Evolutionary conservation across 2,113 vertebrate species (phyloP).

Genomic region (Panthera leo): DNA sequence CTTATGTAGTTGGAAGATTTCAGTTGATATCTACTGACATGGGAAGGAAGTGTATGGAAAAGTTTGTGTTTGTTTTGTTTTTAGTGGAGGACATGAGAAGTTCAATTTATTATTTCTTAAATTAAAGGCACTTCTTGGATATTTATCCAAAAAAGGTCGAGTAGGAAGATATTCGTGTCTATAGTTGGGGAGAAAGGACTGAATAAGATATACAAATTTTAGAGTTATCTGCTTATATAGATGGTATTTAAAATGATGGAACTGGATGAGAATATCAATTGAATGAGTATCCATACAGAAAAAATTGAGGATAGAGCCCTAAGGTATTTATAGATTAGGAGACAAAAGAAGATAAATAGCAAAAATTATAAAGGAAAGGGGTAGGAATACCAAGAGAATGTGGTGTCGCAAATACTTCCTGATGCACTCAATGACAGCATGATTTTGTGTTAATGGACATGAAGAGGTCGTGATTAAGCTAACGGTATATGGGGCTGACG

Average conservation of each 20-base stretch:
- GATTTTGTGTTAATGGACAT: not conserved
- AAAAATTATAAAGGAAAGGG: not conserved
- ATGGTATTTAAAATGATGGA: not conserved
- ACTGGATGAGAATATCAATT: not conserved
- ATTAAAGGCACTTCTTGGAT: not conserved
- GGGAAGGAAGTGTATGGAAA: not conserved
- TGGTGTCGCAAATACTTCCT: no score
- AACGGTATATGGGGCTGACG: not conserved
- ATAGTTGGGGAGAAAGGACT: not conserved
- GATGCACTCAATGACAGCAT: not conserved
- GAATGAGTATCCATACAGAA: not conserved
- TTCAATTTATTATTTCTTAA: not conserved
- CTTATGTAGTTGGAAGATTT: not conserved
- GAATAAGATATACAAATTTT: not conserved
- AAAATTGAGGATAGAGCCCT: not conserved
- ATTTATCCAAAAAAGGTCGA: not conserved
- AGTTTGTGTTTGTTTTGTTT: not conserved
- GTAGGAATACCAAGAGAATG: not conserved
- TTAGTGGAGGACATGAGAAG: not conserved
- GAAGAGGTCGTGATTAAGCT: not conserved
- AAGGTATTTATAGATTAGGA: not conserved
- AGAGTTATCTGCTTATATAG: not conserved
- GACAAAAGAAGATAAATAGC: not conserved
- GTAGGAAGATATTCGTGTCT: not conserved
- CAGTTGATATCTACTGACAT: not conserved